phyloP scores from a whole-genome alignment of 2,888 invertebrate species.

The Poecilobothrus nobilitatus region DNA sequence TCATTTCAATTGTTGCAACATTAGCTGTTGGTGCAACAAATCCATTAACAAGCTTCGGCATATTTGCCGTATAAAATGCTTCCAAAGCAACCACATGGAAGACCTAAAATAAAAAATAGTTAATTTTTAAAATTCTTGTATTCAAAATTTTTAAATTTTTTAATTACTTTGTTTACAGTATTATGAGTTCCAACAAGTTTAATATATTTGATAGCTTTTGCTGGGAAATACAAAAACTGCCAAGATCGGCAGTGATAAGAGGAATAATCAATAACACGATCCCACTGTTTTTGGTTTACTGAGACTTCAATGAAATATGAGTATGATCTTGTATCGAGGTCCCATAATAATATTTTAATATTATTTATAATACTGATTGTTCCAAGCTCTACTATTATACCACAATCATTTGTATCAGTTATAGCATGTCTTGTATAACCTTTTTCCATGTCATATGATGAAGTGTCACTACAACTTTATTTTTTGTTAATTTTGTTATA shows the following conservation, averaged over 20 bases:
- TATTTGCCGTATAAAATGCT: constrained; percentile 71
- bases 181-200: constrained; percentile 85
- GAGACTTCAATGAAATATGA: constrained; percentile 63
- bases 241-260: constrained; percentile 90
- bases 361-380: constrained; percentile 88
- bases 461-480: constrained; percentile 49
- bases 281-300: constrained; percentile 93
- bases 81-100: constrained; percentile 93
- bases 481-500: background rate
- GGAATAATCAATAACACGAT: constrained; percentile 85
- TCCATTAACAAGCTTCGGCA: constrained; percentile 67
- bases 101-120: constrained; percentile 40
- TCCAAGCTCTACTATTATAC: constrained; percentile 77
- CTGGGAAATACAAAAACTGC: constrained; percentile 89
- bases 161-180: constrained; percentile 76
- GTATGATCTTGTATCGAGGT: constrained; percentile 70
- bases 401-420: constrained; percentile 64
- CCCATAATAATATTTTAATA: constrained; percentile 87
- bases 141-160: too few species aligned
- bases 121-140: background rate
- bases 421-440: constrained; percentile 86
- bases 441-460: constrained; percentile 84
- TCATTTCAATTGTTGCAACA: constrained; percentile 82
- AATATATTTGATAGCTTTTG: constrained; percentile 78
- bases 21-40: constrained; percentile 76